A percentile compares a stretch with the other conserved stretches of the same genome.
Evolutionary conservation across 2,888 invertebrate genomes (phyloP).

Genomic region (Lasioglossum oenotherae): DNA sequence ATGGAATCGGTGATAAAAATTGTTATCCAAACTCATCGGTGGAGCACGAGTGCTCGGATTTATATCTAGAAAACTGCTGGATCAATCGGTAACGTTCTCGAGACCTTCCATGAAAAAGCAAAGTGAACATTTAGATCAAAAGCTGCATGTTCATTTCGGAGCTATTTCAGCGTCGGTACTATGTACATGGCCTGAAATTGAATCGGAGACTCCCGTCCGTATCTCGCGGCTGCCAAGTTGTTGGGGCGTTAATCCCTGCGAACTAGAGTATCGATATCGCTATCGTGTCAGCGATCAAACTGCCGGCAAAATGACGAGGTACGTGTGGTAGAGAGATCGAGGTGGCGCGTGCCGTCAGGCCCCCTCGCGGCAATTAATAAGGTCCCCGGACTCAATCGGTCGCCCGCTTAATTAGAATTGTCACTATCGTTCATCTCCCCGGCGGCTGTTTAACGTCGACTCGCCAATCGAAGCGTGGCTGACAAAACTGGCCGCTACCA

Average conservation of each 20-base stretch:
- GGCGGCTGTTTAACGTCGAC: constrained; percentile 60
- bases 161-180: not conserved
- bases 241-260: not conserved
- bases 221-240: not conserved
- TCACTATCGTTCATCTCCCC: constrained; percentile 69
- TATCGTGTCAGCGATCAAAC: constrained; percentile 1
- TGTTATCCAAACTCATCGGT: too few relatives aligned
- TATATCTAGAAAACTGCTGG: too few relatives aligned
- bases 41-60: too few relatives aligned
- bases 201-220: not conserved
- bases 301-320: not conserved
- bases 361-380: constrained; percentile 56
- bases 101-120: too few relatives aligned
- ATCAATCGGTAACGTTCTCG: too few relatives aligned
- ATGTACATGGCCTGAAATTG: not conserved
- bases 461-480: constrained; percentile 63
- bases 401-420: constrained; percentile 66
- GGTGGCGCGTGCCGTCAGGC: constrained; percentile 46
- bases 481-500: constrained; percentile 63
- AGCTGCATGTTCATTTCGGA: not conserved
- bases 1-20: too few relatives aligned
- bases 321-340: not conserved
- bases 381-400: constrained; percentile 46
- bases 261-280: not conserved
- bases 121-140: too few relatives aligned